Conservation (phyloP, 2,888 invertebrate species). For the Cephus spinipes region DNA sequence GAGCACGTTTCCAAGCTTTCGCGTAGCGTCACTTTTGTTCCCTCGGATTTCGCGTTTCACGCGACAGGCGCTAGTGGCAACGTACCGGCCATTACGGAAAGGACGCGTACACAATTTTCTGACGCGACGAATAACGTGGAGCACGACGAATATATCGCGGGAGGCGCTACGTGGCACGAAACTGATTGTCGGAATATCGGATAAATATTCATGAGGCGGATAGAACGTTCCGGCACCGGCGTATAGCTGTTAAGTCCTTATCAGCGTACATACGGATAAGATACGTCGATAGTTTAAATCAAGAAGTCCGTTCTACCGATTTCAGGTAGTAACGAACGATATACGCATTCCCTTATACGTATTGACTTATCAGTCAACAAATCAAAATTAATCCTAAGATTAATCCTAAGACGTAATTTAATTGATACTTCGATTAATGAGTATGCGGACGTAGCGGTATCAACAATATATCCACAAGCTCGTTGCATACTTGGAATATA, state of each 20-base stretch:
- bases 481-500: too few relatives aligned
- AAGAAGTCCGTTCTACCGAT: not conserved
- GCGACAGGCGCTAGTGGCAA: too few relatives aligned
- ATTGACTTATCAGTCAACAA: not conserved
- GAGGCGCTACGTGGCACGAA: not conserved
- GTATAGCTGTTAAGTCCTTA: not conserved
- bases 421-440: not conserved
- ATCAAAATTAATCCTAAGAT: not conserved
- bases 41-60: too few relatives aligned
- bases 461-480: not conserved
- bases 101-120: not conserved
- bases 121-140: not conserved
- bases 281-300: not conserved
- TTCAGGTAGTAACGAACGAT: not conserved
- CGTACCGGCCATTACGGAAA: too few relatives aligned
- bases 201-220: conserved; percentile 17
- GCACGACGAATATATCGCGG: not conserved
- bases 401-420: not conserved
- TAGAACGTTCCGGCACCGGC: not conserved
- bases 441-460: not conserved
- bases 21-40: not conserved
- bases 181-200: not conserved
- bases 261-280: not conserved
- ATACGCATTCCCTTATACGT: not conserved
- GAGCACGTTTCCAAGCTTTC: not conserved